A percentile compares a stretch with the other conserved stretches of the same genome.
phyloP scores from a whole-genome alignment of 92 coral and sea anemone species.

The Actinernus sp. region DNA sequence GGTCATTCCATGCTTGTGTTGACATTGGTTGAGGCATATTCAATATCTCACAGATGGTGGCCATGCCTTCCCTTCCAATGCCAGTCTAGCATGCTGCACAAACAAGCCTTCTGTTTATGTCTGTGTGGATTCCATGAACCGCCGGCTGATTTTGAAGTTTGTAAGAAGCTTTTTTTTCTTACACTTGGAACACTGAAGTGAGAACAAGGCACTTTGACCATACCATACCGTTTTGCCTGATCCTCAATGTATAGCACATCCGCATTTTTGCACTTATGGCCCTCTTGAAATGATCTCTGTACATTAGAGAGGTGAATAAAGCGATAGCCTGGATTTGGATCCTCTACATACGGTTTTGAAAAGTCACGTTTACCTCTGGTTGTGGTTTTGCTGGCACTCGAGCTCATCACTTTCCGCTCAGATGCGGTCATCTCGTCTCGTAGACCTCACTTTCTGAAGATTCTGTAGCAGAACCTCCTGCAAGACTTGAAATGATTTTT shows the following conservation, averaged over 20 bases:
- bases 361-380: not conserved
- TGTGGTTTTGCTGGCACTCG: too few relatives aligned
- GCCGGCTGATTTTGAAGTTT: slow-evolving; percentile 32
- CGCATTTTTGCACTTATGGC: slow-evolving; percentile 30
- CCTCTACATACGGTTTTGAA: slow-evolving; percentile 5
- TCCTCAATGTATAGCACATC: slow-evolving; percentile 21
- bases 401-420: too few relatives aligned
- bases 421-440: too few relatives aligned
- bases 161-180: slow-evolving; percentile 20
- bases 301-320: slow-evolving; percentile 37
- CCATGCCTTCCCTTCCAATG: slow-evolving; percentile 54
- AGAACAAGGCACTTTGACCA: slow-evolving; percentile 45
- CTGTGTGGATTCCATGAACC: slow-evolving; percentile 27
- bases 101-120: slow-evolving; percentile 46
- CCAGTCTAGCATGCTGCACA: slow-evolving; percentile 59
- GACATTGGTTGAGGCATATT: too few relatives aligned
- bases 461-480: too few relatives aligned
- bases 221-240: slow-evolving; percentile 37
- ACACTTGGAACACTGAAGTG: too few relatives aligned
- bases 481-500: too few relatives aligned
- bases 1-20: too few relatives aligned
- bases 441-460: too few relatives aligned
- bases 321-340: slow-evolving; percentile 46
- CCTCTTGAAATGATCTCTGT: slow-evolving; percentile 29
- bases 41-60: slow-evolving; percentile 51